Conservation (phyloP, 2,113 vertebrate species). For the Pelodiscus sinensis region DNA sequence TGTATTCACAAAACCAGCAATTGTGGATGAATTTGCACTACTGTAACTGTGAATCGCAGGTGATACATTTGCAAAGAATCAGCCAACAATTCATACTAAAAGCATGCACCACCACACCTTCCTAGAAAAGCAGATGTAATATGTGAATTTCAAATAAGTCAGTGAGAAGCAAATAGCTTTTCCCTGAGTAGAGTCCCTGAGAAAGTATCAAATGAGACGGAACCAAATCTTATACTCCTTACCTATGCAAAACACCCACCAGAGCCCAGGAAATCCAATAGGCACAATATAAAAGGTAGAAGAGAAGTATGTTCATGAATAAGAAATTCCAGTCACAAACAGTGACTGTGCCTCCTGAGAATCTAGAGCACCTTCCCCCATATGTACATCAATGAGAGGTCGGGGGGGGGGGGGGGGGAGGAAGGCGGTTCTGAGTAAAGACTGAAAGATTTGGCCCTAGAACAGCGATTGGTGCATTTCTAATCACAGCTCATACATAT, state of each 20-base stretch:
- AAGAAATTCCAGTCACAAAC: neutral
- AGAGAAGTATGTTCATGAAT: neutral
- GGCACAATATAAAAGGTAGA: neutral
- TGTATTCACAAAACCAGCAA: neutral
- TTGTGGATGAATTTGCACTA: neutral
- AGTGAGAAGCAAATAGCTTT: constrained; percentile 2
- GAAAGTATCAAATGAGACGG: neutral
- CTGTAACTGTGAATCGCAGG: neutral
- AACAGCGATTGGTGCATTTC: neutral
- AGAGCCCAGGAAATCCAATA: neutral
- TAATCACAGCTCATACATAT: neutral
- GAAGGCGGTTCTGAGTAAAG: neutral
- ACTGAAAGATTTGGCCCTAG: neutral
- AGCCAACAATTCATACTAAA: neutral
- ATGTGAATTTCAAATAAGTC: neutral
- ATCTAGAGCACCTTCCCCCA: neutral
- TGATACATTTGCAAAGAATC: neutral
- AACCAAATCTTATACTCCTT: neutral
- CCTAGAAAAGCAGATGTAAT: neutral
- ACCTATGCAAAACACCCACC: neutral
- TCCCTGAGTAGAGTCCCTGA: neutral
- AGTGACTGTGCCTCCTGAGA: accelerated
- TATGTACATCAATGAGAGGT: neutral
- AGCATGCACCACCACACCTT: neutral
- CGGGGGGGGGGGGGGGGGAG: too few relatives aligned